Conservation (phyloP, 2,797 vertebrate genomes). For the Chrysolophus pictus region DNA sequence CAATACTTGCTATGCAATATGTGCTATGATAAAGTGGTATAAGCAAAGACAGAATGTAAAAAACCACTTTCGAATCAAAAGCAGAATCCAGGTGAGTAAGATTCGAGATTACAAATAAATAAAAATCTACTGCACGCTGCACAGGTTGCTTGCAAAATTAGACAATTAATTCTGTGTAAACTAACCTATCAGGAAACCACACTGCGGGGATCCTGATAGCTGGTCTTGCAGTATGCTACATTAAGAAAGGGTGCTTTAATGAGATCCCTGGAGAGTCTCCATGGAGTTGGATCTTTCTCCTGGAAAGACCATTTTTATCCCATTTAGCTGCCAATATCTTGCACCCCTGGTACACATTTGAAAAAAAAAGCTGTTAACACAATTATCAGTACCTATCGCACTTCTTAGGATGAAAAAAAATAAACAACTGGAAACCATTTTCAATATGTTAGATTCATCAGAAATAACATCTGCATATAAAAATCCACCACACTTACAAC, state of each 20-base stretch:
- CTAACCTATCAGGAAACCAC: constrained; percentile 70
- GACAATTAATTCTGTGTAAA: constrained; percentile 80
- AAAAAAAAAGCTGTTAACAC: constrained; percentile 7
- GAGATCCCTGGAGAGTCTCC: constrained; percentile 76
- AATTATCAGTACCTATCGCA: constrained; percentile 13
- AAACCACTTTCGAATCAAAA: neutral
- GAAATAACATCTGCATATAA: constrained; percentile 8
- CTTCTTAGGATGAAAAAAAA: constrained; percentile 3
- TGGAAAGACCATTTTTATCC: constrained; percentile 70
- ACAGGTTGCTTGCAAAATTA: constrained; percentile 71
- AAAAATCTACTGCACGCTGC: constrained; percentile 58
- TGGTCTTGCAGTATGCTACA: constrained; percentile 47
- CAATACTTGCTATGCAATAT: neutral
- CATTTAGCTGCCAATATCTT: constrained; percentile 43
- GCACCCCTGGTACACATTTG: neutral
- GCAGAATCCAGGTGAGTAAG: constrained; percentile 26
- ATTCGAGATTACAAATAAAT: neutral
- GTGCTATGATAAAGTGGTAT: neutral
- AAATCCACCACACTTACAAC: neutral
- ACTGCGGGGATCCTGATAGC: constrained; percentile 66
- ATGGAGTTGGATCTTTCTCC: constrained; percentile 36
- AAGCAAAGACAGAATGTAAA: constrained; percentile 26
- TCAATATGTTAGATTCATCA: neutral
- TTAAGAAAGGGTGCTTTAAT: constrained; percentile 73
- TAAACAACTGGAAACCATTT: neutral